phyloP scores from a whole-genome alignment of 2,797 vertebrate species.

The Micropoecilia bifurca region DNA sequence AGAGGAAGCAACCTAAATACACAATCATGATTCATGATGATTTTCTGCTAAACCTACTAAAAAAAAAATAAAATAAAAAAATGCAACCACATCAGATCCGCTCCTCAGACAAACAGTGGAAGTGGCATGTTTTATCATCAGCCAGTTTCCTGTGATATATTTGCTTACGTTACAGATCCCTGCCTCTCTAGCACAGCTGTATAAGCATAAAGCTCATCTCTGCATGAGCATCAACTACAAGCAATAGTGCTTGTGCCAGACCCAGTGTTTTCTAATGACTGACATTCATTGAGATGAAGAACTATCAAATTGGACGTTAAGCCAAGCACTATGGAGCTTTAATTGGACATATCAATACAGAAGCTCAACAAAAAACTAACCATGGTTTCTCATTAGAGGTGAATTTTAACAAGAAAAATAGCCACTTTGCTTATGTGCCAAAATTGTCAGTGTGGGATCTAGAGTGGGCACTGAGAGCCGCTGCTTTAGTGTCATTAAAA shows the following conservation, averaged over 20 bases:
- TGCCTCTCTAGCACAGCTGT: conserved; percentile 42
- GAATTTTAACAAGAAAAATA: conserved; percentile 49
- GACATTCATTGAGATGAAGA: neutral
- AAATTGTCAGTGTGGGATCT: conserved; percentile 52
- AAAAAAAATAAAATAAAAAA: conserved; percentile 1
- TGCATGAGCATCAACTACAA: conserved; percentile 5
- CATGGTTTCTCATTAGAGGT: conserved; percentile 17
- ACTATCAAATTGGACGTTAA: conserved; percentile 2
- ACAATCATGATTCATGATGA: conserved; percentile 1
- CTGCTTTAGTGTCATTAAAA: conserved; percentile 54
- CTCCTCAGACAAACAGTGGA: conserved; percentile 18
- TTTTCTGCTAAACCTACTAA: neutral
- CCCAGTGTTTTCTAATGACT: conserved; percentile 12
- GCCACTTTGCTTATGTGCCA: conserved; percentile 50
- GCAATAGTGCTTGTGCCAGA: conserved; percentile 19
- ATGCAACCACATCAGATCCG: conserved; percentile 4
- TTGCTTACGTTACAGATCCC: conserved; percentile 32
- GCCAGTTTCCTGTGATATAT: conserved; percentile 9
- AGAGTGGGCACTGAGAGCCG: conserved; percentile 50
- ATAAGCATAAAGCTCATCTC: conserved; percentile 30
- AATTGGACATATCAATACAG: conserved; percentile 8
- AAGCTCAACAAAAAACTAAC: conserved; percentile 17
- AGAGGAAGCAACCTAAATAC: neutral
- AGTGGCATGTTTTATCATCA: conserved; percentile 20
- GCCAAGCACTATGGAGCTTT: conserved; percentile 7